Evolutionary conservation across 1,140 invertebrate species (phyloP), one percentile per base, ranked within the genome.

Genomic region (Diachasma alloeum): DNA sequence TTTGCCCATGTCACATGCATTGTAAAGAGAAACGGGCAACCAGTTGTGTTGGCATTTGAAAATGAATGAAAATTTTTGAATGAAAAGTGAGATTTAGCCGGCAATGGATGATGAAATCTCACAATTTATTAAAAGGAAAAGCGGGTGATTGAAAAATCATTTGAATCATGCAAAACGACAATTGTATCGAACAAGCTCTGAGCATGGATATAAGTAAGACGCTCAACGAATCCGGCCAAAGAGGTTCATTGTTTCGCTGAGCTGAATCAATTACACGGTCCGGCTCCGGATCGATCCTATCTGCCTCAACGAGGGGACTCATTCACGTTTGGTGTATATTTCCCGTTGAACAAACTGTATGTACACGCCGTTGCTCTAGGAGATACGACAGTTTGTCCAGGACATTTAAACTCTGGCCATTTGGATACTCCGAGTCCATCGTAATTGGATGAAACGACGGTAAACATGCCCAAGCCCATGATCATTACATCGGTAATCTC

Each of bases 241-340:
- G 82, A 80, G 80, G 78, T 81, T 85, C 86, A 87, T 87, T 87
- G 85, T 87, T 87, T 86, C 80, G 80, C 81, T 78, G 79, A 79
- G 59, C 78, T 81, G 85, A 87, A 87, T 87, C 86, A 87, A 87
- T 87, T 87, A 87, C 84, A 86, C 81, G 85, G 78, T 80, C 85
- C 80, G 81, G 80, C 84, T 83, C 70, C 83, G 80, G 80, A 81
- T 81, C 80, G 85, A 87, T 87, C 79, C 77, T 87, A 87, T 87
- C 84, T 85, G 70, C 77, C 81, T 76, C 79, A 66, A 76, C 53
- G 48, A 26, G 31, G 26, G 76, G 44, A 72, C 22, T 80, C 72
- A 75, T 75, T 72, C 56, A 70, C 56, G 46, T 76, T 72, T 75
- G 10, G 59, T 63, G 24, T 31, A 63, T 63, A 48, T 72, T 76